Conservation (phyloP, 1,140 invertebrate genomes). For the Drosophila sulfurigaster region DNA sequence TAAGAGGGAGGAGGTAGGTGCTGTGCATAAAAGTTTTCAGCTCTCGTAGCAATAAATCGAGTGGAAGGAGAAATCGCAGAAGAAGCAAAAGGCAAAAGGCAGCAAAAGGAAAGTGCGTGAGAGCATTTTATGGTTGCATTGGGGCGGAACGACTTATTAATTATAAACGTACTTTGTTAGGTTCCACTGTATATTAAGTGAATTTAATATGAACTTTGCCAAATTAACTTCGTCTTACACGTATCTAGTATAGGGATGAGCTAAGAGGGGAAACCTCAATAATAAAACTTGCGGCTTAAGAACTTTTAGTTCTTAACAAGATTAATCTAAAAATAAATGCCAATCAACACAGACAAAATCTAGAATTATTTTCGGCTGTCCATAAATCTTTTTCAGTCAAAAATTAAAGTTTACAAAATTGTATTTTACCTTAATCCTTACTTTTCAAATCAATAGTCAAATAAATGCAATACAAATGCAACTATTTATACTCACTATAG, state of each 20-base stretch:
- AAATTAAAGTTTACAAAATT: too few relatives aligned
- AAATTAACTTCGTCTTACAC: neutral
- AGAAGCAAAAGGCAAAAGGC: constrained; percentile 11
- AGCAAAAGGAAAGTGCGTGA: constrained; percentile 16
- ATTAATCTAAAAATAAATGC: neutral
- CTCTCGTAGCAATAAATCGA: constrained; percentile 76
- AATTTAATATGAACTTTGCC: constrained; percentile 10
- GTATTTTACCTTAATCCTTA: too few relatives aligned
- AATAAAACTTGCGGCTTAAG: neutral
- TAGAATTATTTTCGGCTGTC: too few relatives aligned
- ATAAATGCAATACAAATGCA: too few relatives aligned
- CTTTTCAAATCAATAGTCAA: too few relatives aligned
- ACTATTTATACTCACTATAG: too few relatives aligned
- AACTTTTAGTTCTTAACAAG: neutral
- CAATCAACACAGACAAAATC: neutral
- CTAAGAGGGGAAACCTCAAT: neutral
- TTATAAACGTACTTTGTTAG: constrained; percentile 11
- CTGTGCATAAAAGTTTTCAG: constrained; percentile 47
- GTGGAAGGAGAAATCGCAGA: constrained; percentile 56
- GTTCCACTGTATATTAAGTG: neutral
- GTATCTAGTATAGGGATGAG: neutral
- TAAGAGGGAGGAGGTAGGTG: neutral
- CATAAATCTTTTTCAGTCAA: neutral
- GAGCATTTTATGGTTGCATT: constrained; percentile 29
- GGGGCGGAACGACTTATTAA: constrained; percentile 21